Conservation (phyloP, 1,140 invertebrate genomes). For the Penaeus japonicus region DNA sequence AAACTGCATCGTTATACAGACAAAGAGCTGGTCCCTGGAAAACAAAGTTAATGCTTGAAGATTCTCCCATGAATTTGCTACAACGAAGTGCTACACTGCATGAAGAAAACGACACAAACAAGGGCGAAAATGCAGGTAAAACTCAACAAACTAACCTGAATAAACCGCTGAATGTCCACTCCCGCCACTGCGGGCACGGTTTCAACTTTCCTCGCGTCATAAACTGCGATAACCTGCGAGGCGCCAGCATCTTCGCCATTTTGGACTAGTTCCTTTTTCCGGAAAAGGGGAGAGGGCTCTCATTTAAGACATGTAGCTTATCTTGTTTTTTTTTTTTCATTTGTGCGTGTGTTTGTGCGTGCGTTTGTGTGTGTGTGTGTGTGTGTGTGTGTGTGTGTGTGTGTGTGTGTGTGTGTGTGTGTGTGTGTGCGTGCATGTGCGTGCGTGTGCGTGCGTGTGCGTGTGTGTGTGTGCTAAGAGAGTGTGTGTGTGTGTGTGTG, state of each 20-base stretch:
- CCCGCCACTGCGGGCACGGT: not conserved
- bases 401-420: too few species aligned
- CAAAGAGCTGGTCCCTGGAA: constrained; percentile 31
- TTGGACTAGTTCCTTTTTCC: constrained; percentile 24
- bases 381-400: too few species aligned
- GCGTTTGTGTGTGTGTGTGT: too few species aligned
- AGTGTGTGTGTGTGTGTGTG: not conserved
- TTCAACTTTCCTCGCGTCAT: not conserved
- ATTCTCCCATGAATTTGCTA: too few species aligned
- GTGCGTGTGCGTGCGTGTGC: too few species aligned
- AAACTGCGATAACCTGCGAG: not conserved
- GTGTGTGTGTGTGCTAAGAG: not conserved
- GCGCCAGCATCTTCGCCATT: constrained; percentile 38
- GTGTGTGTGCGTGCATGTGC: too few species aligned
- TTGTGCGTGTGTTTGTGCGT: too few species aligned
- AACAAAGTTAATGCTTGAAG: not conserved
- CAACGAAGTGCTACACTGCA: too few species aligned
- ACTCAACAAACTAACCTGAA: not conserved
- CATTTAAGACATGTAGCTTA: too few species aligned
- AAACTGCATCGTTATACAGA: constrained; percentile 31
- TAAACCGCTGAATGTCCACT: not conserved
- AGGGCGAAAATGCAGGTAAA: not conserved
- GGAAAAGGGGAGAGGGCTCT: too few species aligned
- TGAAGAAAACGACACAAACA: not conserved
- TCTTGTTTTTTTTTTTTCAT: too few species aligned